Percentiles rank a stretch among this genome's conserved stretches.
Conservation (phyloP, 2,113 vertebrate genomes). For the Azemiops feae region DNA sequence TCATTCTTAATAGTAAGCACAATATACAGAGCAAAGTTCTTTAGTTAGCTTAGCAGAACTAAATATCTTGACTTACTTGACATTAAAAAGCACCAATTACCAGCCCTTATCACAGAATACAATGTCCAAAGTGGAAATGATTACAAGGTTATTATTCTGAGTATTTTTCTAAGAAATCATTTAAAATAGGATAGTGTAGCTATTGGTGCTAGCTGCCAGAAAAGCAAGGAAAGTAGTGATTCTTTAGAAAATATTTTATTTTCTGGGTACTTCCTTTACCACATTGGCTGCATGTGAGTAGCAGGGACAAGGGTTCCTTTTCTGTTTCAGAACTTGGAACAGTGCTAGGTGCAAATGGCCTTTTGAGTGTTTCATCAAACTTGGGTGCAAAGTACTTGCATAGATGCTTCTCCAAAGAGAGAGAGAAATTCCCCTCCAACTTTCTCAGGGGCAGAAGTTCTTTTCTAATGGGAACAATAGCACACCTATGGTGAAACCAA, state of each 20-base stretch:
- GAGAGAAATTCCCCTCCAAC: neutral
- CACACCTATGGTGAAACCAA: neutral
- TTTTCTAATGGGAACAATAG: neutral
- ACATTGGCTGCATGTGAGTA: neutral
- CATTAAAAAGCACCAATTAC: constrained; percentile 51
- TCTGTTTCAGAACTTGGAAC: neutral
- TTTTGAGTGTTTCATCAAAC: neutral
- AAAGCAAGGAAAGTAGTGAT: neutral
- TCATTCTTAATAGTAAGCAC: constrained; percentile 30
- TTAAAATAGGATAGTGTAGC: neutral
- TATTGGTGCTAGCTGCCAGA: neutral
- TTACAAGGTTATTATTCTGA: constrained; percentile 32
- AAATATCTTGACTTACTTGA: constrained; percentile 31
- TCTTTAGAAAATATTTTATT: neutral
- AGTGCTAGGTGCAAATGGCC: neutral
- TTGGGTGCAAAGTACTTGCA: neutral
- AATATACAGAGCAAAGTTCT: constrained; percentile 38
- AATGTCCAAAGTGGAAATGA: constrained; percentile 53
- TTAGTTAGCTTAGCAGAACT: constrained; percentile 46
- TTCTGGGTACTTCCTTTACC: neutral
- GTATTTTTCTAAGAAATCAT: neutral
- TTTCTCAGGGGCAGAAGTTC: neutral
- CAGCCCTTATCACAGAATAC: constrained; percentile 38
- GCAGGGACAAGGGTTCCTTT: neutral
- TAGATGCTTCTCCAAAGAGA: neutral